phyloP scores from a whole-genome alignment of 2,113 vertebrate species.

The Geothlypis trichas region DNA sequence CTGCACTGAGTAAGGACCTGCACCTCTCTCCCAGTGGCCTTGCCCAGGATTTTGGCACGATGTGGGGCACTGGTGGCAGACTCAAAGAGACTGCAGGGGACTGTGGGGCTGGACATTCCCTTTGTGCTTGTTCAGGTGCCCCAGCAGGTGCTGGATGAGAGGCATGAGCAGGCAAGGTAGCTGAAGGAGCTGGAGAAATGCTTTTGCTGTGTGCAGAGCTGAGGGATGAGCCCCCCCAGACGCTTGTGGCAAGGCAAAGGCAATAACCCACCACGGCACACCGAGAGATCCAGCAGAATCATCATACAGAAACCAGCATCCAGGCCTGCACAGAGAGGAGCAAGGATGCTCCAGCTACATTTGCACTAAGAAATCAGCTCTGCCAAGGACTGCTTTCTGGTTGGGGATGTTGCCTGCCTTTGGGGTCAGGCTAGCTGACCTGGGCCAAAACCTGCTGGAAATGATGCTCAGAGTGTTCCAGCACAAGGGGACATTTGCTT shows the following conservation, averaged over 20 bases:
- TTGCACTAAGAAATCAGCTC: background rate
- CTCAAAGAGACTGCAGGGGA: background rate
- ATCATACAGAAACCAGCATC: background rate
- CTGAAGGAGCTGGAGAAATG: background rate
- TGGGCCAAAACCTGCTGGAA: background rate
- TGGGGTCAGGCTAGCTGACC: background rate
- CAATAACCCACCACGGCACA: too few species aligned
- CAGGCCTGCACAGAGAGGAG: background rate
- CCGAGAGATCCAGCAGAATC: background rate
- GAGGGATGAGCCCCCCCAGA: background rate
- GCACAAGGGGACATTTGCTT: background rate
- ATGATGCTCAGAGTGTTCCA: background rate
- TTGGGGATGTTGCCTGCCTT: background rate
- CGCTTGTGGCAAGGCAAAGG: background rate
- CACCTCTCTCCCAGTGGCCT: background rate
- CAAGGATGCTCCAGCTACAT: background rate
- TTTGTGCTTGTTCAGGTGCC: background rate
- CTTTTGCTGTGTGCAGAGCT: background rate
- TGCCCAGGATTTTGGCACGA: background rate
- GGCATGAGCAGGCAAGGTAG: too few species aligned
- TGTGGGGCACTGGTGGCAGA: too few species aligned
- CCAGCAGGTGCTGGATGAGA: background rate
- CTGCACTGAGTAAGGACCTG: rapidly evolving
- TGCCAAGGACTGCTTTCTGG: background rate
- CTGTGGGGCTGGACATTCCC: background rate